These are phyloP conservation scores for Chiloscyllium plagiosum DNA, from an alignment of 2,113 vertebrate species.

Conservation along the genomic window DNA sequence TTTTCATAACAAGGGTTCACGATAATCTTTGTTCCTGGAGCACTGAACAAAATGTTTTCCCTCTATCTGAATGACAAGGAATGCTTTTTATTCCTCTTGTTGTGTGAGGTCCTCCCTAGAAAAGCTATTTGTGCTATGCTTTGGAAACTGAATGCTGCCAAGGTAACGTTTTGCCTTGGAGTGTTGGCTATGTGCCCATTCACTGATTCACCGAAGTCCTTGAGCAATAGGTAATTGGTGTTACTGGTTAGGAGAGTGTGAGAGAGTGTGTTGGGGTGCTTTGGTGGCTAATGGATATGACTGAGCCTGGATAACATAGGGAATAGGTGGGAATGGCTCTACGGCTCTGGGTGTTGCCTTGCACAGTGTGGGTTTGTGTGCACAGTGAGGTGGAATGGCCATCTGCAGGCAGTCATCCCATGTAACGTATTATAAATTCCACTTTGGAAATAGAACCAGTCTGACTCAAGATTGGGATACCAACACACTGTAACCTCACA, in stretches of 20 bases:
- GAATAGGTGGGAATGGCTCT: background rate
- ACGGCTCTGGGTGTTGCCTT: background rate
- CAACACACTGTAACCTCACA: too few species aligned
- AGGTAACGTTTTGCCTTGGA: background rate
- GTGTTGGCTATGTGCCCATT: background rate
- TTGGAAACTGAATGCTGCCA: background rate
- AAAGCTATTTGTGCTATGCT: background rate
- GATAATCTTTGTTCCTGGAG: background rate
- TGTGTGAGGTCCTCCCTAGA: background rate
- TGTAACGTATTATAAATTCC: too few species aligned
- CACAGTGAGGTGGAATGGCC: background rate
- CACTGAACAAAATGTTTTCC: background rate
- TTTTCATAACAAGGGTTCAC: background rate
- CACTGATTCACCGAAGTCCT: background rate
- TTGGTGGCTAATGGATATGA: background rate
- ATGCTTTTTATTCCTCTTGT: background rate
- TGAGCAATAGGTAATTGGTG: background rate
- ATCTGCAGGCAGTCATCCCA: too few species aligned
- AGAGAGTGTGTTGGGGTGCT: background rate
- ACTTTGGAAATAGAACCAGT: too few species aligned
- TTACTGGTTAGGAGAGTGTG: background rate
- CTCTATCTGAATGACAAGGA: background rate
- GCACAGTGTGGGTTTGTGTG: background rate
- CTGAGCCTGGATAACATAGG: background rate
- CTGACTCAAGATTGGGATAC: too few species aligned